These are phyloP conservation scores for Clunio marinus DNA, from an alignment of 2,888 invertebrate genomes.

Conservation along the genomic window DNA sequence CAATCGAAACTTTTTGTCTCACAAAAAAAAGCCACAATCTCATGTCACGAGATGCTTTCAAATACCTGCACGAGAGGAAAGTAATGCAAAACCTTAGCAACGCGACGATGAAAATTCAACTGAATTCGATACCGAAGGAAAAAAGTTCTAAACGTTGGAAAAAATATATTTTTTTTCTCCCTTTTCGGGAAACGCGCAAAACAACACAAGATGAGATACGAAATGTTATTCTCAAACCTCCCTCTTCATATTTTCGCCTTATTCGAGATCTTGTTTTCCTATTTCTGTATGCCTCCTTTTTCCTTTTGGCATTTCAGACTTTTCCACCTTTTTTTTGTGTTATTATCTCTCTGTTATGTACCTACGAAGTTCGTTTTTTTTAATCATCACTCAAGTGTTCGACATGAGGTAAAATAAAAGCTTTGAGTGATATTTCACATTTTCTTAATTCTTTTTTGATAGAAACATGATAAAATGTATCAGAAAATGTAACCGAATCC, in stretches of 20 bases:
- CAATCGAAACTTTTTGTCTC: not conserved
- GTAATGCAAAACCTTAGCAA: conserved; percentile 46
- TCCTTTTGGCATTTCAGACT: not conserved
- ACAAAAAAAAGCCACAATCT: not conserved
- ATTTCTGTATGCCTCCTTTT: conserved; percentile 21
- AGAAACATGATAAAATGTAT: conserved; percentile 8
- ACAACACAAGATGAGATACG: not conserved
- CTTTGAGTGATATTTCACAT: not conserved
- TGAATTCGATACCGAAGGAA: conserved; percentile 46
- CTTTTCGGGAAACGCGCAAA: conserved; percentile 19
- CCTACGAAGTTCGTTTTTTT: not conserved
- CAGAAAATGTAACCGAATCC: conserved; percentile 20
- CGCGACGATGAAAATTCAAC: conserved; percentile 53
- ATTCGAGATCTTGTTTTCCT: conserved; percentile 24
- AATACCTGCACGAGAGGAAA: conserved; percentile 7
- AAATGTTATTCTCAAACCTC: conserved; percentile 12
- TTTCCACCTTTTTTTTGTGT: not conserved
- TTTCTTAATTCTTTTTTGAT: not conserved
- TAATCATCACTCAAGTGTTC: not conserved
- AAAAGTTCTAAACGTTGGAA: conserved; percentile 38
- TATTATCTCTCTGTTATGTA: not conserved
- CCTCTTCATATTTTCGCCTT: not conserved
- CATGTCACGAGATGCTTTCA: conserved; percentile 29
- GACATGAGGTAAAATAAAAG: not conserved
- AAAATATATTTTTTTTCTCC: conserved; percentile 23